Base-by-base conservation (phyloP, 1,140 invertebrate species). In the Scaptomyza hsui region DNA sequence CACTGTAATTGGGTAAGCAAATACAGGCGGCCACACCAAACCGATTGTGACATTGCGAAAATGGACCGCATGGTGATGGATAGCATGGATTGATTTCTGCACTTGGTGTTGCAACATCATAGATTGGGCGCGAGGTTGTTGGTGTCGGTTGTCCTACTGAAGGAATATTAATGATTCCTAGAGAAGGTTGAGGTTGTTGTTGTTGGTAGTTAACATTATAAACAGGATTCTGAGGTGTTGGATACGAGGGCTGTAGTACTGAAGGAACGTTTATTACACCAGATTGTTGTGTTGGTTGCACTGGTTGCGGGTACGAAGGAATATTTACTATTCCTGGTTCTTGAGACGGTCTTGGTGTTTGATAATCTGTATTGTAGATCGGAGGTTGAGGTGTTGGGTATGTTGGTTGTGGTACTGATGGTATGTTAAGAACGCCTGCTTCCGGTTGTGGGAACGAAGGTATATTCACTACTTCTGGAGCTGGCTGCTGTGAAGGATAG, bases 31-130 rank as follows among this genome's bases (percentile, higher is more conserved):
- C 93, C 41, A 92, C 91, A 16, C 93, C 91, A 61, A 94, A 94
- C 4, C 94, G 90, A 62, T 94, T 93, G 62, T 93, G 92, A 69
- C 94, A 95, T 78, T 94, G 92, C 32, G 94, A 93, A 78, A 94
- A 94, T 1, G 93, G 92, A 13, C 96, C 96, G 80, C 96, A 97
- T 0, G 96, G 96, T 57, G 95, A 95, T 18, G 95, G 95, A 19
- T 93, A 92, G 77, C 96, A 97, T 6, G 94, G 94, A 51, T 90
- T 89, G 0, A 75, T 49, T 5, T 88, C 65, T 7, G 32, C 24
- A 24, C 15, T 18, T 0, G 72, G 95, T 21, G 95, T 95, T 42
- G 94, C 94, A 45, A 85, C 62, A n/a, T 74, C 94, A 94, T 69
- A 95, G 4, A 55, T 47, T 1, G 81, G 71, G 2, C 53, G 62